Base-by-base conservation (phyloP, 2,797 vertebrate species). In the Thripadectes ignobilis region DNA sequence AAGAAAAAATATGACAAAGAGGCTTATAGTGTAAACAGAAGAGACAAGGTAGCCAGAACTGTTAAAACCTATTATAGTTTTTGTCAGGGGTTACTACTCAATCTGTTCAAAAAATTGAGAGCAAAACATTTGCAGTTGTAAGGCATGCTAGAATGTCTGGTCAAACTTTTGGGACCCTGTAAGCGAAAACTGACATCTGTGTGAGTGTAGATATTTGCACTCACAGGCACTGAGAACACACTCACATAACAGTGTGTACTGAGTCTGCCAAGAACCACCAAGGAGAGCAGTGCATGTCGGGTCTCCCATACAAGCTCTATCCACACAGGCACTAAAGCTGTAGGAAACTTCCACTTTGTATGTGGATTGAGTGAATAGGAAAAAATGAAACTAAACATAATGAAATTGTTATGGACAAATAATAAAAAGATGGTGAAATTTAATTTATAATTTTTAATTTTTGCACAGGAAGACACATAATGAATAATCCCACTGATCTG, bases 211-310 rank as follows among this genome's bases (percentile, higher is more conserved):
- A 12, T 15, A 10, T 76, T 71, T 68, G 26, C 57, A 55, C 11
- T 57, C 38, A 41, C 10, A 30, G 38, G 18, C n/a, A 24, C 34
- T 4, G 22, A 43, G 43, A 49, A 72, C 13, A 39, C 26, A 8
- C 29, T 16, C 10, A 20, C 68, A 45, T 0, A 6, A 62, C 11
- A 45, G 34, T 22, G 55, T 5, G 63, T 9, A 10, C 10, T 12
- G 63, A 57, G 58, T 27, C 62, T 43, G 32, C 14, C 27, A 23
- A 43, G 36, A 36, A 20, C 41, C 3, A 0, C 1, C n/a, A 30
- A 12, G 51, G 34, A 65, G 14, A 1, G 24, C 24, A 75, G 32
- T 1, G 15, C 39, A 17, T 2, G 5, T 5, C 57, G 2, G 5
- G 16, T 21, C 41, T 71, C 39, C 1, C 4, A 19, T 17, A 67